Evolutionary conservation across 2,113 vertebrate species (phyloP), one percentile per base, ranked within the genome.

Genomic region (Cyphomyrus discorhynchus): DNA sequence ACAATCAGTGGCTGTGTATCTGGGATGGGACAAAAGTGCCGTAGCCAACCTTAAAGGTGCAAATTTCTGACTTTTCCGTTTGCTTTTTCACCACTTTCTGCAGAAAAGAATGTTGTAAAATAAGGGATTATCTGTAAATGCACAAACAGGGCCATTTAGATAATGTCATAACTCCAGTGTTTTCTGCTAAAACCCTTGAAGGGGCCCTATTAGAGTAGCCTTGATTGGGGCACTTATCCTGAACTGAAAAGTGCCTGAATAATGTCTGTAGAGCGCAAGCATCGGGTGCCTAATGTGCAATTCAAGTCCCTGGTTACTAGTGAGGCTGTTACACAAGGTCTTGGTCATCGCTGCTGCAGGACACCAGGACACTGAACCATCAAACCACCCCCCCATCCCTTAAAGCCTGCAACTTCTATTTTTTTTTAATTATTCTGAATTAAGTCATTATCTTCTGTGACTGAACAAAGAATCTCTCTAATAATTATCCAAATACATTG

Each of bases 401-500:
- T 83, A 42, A 45, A 47, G 80, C 35, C 39, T 84, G 19, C 24
- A n/a, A 24, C 3, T 19, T 24, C 53, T 83, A 19, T 88, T 15
- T n/a, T 87, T 87, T 24, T 31, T 87, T 91, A 47, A 89, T 45
- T 91, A 92, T 91, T 50, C 89, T 88, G 42, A 7, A 11, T 49
- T 77, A 27, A 52, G 24, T 13, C 74, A 87, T 66, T 90, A 39
- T 83, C 90, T 88, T 74, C 85, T 58, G 89, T 90, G 45, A 42
- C n/a, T 53, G 27, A 21, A 88, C 31, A 70, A 80, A 53, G 74
- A 89, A 88, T 88, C 19, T 80, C 47, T 89, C 77, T 89, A 88
- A 52, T 92, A 84, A 84, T 84, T 84, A 84, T 84, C 82, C 21
- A 24, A n/a, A 49, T 89, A 89, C 85, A 86, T 91, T 88, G 86